These are phyloP conservation scores for Paramormyrops kingsleyae DNA, from an alignment of 2,113 vertebrate species.

Conservation along the genomic window DNA sequence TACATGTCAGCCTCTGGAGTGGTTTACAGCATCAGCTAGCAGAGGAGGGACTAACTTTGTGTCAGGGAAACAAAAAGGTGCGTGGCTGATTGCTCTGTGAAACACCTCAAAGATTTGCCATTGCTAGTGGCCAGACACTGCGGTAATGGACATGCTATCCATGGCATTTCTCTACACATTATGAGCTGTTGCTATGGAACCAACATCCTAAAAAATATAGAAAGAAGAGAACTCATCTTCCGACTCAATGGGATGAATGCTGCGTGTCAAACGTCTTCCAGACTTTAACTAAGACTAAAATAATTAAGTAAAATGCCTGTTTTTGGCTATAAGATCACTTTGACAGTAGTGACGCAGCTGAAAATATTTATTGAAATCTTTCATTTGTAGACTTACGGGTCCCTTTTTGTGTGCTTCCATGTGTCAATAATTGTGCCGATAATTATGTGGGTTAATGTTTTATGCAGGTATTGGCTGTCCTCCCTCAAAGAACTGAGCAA, in stretches of 20 bases:
- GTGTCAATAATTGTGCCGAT: not conserved
- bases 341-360: not conserved
- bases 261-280: not conserved
- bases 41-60: not conserved
- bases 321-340: not conserved
- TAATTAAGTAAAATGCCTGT: not conserved
- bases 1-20: not conserved
- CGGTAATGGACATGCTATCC: not conserved
- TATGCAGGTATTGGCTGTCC: not conserved
- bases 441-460: not conserved
- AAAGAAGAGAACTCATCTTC: not conserved
- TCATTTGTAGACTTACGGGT: not conserved
- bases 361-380: not conserved
- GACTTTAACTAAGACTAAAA: not conserved
- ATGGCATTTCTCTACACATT: not conserved
- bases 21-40: not conserved
- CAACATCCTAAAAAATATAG: not conserved
- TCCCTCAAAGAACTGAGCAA: not conserved
- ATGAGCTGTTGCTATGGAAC: conserved; percentile 11
- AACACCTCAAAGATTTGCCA: not conserved
- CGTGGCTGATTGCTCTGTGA: not conserved
- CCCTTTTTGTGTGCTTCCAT: not conserved
- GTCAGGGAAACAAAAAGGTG: not conserved
- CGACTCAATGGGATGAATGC: not conserved
- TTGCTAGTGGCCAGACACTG: not conserved